phyloP scores from a whole-genome alignment of 2,888 invertebrate species.

The Dryobota labecula region DNA sequence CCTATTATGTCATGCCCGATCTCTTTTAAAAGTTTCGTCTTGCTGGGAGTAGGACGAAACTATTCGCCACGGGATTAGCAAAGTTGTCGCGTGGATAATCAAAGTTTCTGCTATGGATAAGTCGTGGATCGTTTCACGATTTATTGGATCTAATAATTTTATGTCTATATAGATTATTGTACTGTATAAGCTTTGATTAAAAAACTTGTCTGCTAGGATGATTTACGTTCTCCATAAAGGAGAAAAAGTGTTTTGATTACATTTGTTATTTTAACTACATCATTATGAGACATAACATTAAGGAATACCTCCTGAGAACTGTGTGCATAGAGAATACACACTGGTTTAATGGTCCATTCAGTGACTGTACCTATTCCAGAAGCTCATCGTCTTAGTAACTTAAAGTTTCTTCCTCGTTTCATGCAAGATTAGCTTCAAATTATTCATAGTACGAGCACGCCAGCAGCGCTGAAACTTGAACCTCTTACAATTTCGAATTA shows the following conservation, averaged over 20 bases:
- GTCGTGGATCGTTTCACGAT: conserved; percentile 40
- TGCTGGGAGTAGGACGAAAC: conserved; percentile 26
- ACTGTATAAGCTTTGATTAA: conserved; percentile 38
- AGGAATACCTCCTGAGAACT: neutral
- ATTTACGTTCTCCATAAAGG: neutral
- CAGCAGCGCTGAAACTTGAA: conserved; percentile 38
- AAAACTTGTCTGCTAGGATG: conserved; percentile 25
- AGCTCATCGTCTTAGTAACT: conserved; percentile 26
- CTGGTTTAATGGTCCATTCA: conserved; percentile 41
- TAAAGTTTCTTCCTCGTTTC: conserved; percentile 44
- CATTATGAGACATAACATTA: too few relatives aligned
- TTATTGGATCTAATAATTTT: conserved; percentile 52
- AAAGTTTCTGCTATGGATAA: conserved; percentile 59
- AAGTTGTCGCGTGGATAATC: conserved; percentile 60
- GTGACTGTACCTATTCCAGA: conserved; percentile 18
- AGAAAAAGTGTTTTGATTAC: neutral
- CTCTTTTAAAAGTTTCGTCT: conserved; percentile 58
- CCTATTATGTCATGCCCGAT: conserved; percentile 58
- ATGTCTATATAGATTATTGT: conserved; percentile 33
- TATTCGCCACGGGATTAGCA: conserved; percentile 49
- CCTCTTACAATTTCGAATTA: conserved; percentile 15
- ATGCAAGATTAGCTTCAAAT: conserved; percentile 55
- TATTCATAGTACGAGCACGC: conserved; percentile 33
- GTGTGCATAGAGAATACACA: neutral
- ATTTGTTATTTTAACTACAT: neutral